Evolutionary conservation across 2,888 invertebrate species (phyloP).

Genomic region (Capitulum mitella): DNA sequence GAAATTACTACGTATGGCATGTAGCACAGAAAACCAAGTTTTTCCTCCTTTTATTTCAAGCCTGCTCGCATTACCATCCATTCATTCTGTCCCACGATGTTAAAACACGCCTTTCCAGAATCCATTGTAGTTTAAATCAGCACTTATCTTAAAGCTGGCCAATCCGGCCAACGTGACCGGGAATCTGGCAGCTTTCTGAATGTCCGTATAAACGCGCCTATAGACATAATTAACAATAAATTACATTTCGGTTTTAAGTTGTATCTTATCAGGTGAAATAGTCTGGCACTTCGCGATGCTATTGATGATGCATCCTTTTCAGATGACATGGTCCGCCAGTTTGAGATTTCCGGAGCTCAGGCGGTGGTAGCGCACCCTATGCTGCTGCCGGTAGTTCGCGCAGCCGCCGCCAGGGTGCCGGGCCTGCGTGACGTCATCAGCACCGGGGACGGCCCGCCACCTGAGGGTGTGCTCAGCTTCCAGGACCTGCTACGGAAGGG

Average conservation of each 20-base stretch:
- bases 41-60: too few relatives aligned
- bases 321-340: slow-evolving; percentile 4
- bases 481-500: slow-evolving; percentile 2
- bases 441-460: neutral
- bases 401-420: slow-evolving; percentile 24
- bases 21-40: too few relatives aligned
- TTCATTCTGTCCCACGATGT: too few relatives aligned
- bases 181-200: too few relatives aligned
- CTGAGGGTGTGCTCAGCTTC: neutral
- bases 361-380: neutral
- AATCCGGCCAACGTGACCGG: too few relatives aligned
- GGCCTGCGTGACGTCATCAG: neutral
- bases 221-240: neutral
- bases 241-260: neutral
- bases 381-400: neutral
- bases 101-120: too few relatives aligned
- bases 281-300: neutral
- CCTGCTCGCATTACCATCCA: too few relatives aligned
- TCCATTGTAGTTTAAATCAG: too few relatives aligned
- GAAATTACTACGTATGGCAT: too few relatives aligned
- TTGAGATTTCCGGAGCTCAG: neutral
- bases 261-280: neutral
- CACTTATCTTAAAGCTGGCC: too few relatives aligned
- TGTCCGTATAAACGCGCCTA: too few relatives aligned
- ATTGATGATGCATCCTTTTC: neutral